A percentile compares a stretch with the other conserved stretches of the same genome.
Conservation (phyloP, 2,888 invertebrate genomes). For the Ophion obscuratus region DNA sequence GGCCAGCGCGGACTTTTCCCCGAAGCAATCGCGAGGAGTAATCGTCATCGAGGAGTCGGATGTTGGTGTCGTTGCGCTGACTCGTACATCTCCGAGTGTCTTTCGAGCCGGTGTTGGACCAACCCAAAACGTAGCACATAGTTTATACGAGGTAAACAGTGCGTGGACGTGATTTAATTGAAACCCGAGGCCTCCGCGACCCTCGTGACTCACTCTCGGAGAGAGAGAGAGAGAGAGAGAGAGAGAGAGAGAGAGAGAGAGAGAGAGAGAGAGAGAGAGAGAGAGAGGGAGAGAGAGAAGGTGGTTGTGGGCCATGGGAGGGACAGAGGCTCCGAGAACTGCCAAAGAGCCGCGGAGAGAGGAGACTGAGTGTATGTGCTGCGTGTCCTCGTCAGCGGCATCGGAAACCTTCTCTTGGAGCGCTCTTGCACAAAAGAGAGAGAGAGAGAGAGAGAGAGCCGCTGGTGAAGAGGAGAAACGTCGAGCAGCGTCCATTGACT, state of each 20-base stretch:
- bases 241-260: too few relatives aligned
- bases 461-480: conserved; percentile 55
- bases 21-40: background rate
- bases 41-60: conserved; percentile 31
- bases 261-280: conserved; percentile 69
- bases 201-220: conserved; percentile 77
- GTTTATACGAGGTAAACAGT: conserved; percentile 80
- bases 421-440: conserved; percentile 44
- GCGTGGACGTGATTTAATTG: conserved; percentile 81
- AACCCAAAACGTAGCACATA: conserved; percentile 66
- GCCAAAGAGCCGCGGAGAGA: conserved; percentile 23
- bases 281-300: conserved; percentile 53
- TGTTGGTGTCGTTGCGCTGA: conserved; percentile 50
- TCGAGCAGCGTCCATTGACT: conserved; percentile 80
- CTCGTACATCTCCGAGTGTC: conserved; percentile 24
- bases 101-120: conserved; percentile 10
- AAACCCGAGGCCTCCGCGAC: conserved; percentile 75
- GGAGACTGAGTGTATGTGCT: conserved; percentile 1
- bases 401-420: conserved; percentile 37
- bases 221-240: conserved; percentile 57
- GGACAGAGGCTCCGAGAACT: conserved; percentile 30
- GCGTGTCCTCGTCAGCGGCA: conserved; percentile 37
- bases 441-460: conserved; percentile 68
- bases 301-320: conserved; percentile 55
- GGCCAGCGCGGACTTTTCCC: conserved; percentile 1